phyloP scores from a whole-genome alignment of 2,888 invertebrate genomes.

The Campopleginae sp. region DNA sequence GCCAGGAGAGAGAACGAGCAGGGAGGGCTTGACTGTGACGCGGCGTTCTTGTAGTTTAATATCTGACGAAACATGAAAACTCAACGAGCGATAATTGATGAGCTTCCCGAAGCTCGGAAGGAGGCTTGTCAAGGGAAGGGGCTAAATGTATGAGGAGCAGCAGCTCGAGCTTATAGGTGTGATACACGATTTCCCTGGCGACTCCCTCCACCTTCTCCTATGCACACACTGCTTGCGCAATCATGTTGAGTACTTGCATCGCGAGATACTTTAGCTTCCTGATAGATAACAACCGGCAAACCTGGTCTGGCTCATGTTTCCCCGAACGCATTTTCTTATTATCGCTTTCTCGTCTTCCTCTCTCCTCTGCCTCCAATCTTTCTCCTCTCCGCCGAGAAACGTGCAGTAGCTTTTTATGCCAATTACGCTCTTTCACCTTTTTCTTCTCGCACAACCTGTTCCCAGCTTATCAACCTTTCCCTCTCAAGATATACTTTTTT shows the following conservation, averaged over 20 bases:
- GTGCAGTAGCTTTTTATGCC: slow-evolving; percentile 35
- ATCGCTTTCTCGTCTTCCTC: neutral
- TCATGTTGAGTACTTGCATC: slow-evolving; percentile 61
- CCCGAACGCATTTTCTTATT: slow-evolving; percentile 27
- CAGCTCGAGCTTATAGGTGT: slow-evolving; percentile 18
- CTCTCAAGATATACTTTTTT: neutral
- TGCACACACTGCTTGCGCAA: slow-evolving; percentile 59
- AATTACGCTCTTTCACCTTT: slow-evolving; percentile 41
- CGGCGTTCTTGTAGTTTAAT: slow-evolving; percentile 48
- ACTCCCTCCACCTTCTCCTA: neutral
- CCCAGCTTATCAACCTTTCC: too few relatives aligned
- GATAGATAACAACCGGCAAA: slow-evolving; percentile 46
- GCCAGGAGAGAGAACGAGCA: neutral
- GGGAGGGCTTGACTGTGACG: neutral
- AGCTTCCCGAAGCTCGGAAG: slow-evolving; percentile 13
- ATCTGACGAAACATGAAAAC: slow-evolving; percentile 65
- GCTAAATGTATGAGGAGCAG: slow-evolving; percentile 17
- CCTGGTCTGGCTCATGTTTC: slow-evolving; percentile 42
- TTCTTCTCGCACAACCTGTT: neutral
- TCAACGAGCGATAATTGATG: slow-evolving; percentile 64
- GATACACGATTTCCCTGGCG: slow-evolving; percentile 43
- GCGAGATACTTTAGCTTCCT: slow-evolving; percentile 42
- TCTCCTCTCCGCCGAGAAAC: slow-evolving; percentile 27
- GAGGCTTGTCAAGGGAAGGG: slow-evolving; percentile 8
- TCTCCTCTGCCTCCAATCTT: neutral